Evolutionary conservation across 2,797 vertebrate genomes (phyloP).

Genomic region (Philypnodon macrostomus): DNA sequence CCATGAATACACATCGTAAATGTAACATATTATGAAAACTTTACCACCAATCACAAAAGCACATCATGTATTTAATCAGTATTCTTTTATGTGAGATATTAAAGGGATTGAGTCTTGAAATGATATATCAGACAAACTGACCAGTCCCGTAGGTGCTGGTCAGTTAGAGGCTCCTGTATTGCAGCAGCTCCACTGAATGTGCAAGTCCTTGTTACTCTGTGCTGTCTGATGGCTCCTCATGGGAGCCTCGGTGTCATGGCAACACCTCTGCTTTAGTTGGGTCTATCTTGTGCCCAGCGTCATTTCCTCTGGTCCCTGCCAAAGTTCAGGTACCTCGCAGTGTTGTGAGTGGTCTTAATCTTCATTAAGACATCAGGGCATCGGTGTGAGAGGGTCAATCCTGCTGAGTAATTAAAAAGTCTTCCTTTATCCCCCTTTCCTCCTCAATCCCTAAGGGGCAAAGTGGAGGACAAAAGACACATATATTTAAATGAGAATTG

Average conservation of each 20-base stretch:
- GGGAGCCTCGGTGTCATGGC: conserved; percentile 22
- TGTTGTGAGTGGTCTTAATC: conserved; percentile 50
- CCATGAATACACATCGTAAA: too few species aligned
- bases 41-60: too few species aligned
- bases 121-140: not conserved
- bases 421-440: conserved; percentile 10
- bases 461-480: conserved; percentile 30
- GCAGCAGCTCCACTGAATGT: conserved; percentile 8
- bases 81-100: too few species aligned
- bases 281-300: conserved; percentile 10
- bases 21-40: too few species aligned
- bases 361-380: conserved; percentile 48
- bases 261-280: conserved; percentile 22
- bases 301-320: conserved; percentile 23
- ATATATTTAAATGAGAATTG: conserved; percentile 59
- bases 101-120: not conserved
- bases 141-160: conserved; percentile 18
- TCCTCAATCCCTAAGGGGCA: conserved; percentile 10
- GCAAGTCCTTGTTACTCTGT: conserved; percentile 11
- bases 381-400: conserved; percentile 28
- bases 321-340: conserved; percentile 29
- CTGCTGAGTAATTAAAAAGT: conserved; percentile 57
- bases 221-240: conserved; percentile 13
- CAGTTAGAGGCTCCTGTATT: conserved; percentile 4
- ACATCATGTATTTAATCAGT: too few species aligned